These are phyloP conservation scores for Esox masquinongy DNA, from an alignment of 2,797 vertebrate species.

Conservation along the genomic window DNA sequence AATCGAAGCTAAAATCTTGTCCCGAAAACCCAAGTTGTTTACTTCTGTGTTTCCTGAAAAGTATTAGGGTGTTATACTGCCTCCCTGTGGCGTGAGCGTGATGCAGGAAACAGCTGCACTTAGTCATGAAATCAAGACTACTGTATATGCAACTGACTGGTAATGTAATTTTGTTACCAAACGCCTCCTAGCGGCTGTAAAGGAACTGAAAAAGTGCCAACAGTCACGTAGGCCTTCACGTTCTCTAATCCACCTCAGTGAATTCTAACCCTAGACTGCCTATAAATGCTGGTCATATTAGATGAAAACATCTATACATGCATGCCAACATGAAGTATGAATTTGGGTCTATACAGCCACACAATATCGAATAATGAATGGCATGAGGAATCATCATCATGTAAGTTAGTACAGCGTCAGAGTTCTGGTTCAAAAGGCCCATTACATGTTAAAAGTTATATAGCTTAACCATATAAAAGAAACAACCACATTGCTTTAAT, in stretches of 20 bases:
- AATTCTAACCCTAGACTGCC: background rate
- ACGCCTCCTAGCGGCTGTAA: constrained; percentile 2
- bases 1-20: constrained; percentile 30
- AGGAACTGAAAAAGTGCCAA: background rate
- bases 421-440: background rate
- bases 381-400: background rate
- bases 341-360: background rate
- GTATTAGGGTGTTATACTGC: constrained; percentile 6
- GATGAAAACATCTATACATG: background rate
- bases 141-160: background rate
- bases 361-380: background rate
- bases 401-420: background rate
- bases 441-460: background rate
- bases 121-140: background rate
- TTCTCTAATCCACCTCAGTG: background rate
- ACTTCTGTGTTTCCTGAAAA: constrained; percentile 60
- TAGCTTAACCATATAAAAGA: background rate
- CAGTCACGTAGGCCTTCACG: background rate
- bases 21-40: constrained; percentile 73
- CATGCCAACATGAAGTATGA: background rate
- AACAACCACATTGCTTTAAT: background rate
- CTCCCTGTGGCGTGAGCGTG: constrained; percentile 25
- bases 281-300: background rate
- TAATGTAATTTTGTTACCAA: background rate
- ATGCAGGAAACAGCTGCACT: background rate